These are phyloP conservation scores for Apostichopus parvimensis DNA, from an alignment of 35 echinoderm and acorn worm genomes.

Conservation along the genomic window DNA sequence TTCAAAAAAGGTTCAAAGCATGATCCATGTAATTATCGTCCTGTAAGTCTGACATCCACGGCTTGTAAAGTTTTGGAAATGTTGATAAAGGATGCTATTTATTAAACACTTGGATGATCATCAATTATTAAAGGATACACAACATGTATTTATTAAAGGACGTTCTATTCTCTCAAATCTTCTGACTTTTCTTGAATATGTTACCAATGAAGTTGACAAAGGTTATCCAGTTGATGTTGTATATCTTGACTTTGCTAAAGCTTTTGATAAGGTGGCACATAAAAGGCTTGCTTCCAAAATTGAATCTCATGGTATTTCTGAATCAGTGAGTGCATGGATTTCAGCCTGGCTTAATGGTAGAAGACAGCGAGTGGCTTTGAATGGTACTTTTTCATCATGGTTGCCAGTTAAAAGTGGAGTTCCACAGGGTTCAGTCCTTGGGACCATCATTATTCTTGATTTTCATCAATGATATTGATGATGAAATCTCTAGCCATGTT, in stretches of 20 bases:
- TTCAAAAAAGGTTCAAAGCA: too few relatives aligned
- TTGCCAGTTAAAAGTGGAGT: constrained; percentile 51
- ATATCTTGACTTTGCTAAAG: constrained; percentile 71
- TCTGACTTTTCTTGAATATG: background rate
- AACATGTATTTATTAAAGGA: constrained; percentile 42
- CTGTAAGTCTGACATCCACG: too few relatives aligned
- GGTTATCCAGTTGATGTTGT: constrained; percentile 59
- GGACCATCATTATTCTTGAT: constrained; percentile 57
- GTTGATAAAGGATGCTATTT: too few relatives aligned
- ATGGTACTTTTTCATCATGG: constrained; percentile 23
- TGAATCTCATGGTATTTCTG: constrained; percentile 24
- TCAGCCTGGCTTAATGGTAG: constrained; percentile 12
- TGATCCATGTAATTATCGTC: too few relatives aligned
- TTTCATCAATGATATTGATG: background rate
- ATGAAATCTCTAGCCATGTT: background rate
- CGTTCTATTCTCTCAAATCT: constrained; percentile 18
- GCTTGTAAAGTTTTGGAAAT: too few relatives aligned
- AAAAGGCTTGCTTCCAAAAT: constrained; percentile 45
- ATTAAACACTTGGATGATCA: too few relatives aligned
- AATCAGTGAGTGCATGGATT: constrained; percentile 15
- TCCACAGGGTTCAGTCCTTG: constrained; percentile 66
- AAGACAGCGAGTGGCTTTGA: constrained; percentile 14
- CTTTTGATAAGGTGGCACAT: constrained; percentile 63
- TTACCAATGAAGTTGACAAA: constrained; percentile 15
- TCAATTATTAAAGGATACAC: background rate